Evolutionary conservation across 2,797 vertebrate genomes (phyloP).

Genomic region (Phoeniculus purpureus): DNA sequence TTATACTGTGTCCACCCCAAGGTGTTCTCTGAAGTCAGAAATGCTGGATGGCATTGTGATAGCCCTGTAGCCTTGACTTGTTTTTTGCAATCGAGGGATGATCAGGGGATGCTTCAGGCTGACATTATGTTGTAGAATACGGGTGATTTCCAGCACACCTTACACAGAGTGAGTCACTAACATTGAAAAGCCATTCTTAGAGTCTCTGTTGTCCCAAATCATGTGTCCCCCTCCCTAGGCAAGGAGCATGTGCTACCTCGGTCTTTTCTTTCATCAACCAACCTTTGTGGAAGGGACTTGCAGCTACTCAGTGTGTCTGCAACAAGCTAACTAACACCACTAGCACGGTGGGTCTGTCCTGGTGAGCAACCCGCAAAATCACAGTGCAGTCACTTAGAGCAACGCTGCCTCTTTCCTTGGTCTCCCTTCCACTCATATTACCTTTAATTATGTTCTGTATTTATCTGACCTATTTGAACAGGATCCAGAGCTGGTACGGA

Average conservation of each 20-base stretch:
- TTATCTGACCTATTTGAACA: slow-evolving; percentile 84
- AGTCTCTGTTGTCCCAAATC: neutral
- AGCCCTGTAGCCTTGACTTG: neutral
- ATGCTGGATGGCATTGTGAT: slow-evolving; percentile 10
- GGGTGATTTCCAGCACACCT: neutral
- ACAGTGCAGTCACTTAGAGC: slow-evolving; percentile 23
- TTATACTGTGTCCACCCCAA: slow-evolving; percentile 46
- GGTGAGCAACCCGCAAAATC: slow-evolving; percentile 43
- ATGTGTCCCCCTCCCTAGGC: neutral
- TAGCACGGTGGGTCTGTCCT: neutral
- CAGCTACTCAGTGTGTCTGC: slow-evolving; percentile 10
- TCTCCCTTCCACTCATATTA: slow-evolving; percentile 72
- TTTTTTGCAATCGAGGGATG: neutral
- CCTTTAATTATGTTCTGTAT: slow-evolving; percentile 78
- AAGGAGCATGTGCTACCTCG: neutral
- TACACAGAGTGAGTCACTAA: neutral
- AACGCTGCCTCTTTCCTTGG: slow-evolving; percentile 55
- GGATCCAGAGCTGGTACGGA: slow-evolving; percentile 94
- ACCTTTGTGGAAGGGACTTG: slow-evolving; percentile 45
- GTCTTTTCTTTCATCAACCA: slow-evolving; percentile 3
- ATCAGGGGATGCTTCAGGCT: neutral
- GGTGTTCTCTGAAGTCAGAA: slow-evolving; percentile 51
- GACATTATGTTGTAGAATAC: neutral
- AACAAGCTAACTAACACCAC: slow-evolving; percentile 26
- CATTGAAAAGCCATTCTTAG: neutral